Conservation (phyloP, 2,888 invertebrate genomes). For the Timandra comae region DNA sequence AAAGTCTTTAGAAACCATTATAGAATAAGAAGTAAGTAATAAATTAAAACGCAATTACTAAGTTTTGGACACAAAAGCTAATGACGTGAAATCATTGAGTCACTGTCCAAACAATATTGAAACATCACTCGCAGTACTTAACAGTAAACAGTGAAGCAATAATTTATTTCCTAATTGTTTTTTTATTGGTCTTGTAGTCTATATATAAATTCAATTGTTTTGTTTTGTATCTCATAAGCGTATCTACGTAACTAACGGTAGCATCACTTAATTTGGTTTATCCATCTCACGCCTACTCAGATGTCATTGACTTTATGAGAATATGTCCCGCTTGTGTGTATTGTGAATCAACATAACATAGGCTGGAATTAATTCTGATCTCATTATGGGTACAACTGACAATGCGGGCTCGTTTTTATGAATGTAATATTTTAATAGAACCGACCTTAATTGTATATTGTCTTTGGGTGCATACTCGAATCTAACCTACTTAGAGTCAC, state of each 20-base stretch:
- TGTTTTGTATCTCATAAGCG: too few relatives aligned
- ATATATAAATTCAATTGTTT: slow-evolving; percentile 20
- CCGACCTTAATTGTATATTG: too few relatives aligned
- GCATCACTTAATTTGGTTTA: slow-evolving; percentile 29
- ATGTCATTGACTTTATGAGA: slow-evolving; percentile 29
- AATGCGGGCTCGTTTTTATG: neutral
- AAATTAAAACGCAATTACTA: too few relatives aligned
- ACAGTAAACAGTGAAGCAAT: too few relatives aligned
- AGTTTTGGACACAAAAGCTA: too few relatives aligned
- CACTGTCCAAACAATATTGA: neutral
- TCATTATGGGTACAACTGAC: slow-evolving; percentile 1
- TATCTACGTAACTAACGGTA: slow-evolving; percentile 20
- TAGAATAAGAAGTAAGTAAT: too few relatives aligned
- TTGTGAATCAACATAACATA: slow-evolving; percentile 3
- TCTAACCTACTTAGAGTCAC: too few relatives aligned
- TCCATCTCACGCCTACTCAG: slow-evolving; percentile 27
- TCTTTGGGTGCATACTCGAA: too few relatives aligned
- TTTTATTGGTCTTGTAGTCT: too few relatives aligned
- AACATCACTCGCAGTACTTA: neutral
- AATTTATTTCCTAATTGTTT: too few relatives aligned
- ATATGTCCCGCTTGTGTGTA: slow-evolving; percentile 4
- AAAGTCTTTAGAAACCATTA: too few relatives aligned
- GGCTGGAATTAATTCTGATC: neutral
- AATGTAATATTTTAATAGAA: neutral
- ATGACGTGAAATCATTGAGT: neutral